Evolutionary conservation across 2,888 invertebrate species (phyloP).

Genomic region (Junonia oenone): DNA sequence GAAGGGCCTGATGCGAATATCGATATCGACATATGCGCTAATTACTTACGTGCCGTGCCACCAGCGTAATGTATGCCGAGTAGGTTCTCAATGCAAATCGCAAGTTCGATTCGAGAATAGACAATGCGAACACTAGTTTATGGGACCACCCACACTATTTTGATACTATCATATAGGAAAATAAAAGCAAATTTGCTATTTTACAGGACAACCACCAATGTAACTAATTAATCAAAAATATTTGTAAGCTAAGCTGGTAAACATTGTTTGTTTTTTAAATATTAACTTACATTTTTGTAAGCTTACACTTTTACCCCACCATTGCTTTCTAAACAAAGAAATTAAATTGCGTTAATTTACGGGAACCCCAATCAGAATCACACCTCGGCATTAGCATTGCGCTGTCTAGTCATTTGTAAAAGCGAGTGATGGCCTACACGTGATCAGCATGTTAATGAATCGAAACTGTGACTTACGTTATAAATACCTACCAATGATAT

Average conservation of each 20-base stretch:
- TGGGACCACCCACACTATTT: slow-evolving; percentile 71
- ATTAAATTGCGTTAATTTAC: slow-evolving; percentile 20
- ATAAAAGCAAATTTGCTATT: slow-evolving; percentile 20
- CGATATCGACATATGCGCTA: slow-evolving; percentile 66
- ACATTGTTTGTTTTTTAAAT: no score
- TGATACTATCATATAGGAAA: slow-evolving; percentile 37
- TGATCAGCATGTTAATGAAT: slow-evolving; percentile 48
- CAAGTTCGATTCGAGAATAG: slow-evolving; percentile 77
- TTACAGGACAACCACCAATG: not conserved
- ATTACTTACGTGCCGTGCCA: slow-evolving; percentile 63
- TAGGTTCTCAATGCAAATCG: slow-evolving; percentile 74
- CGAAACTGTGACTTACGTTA: slow-evolving; percentile 37
- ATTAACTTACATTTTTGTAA: not conserved
- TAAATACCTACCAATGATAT: slow-evolving; percentile 27
- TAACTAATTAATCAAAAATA: not conserved
- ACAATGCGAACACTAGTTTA: slow-evolving; percentile 70
- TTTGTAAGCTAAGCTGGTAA: not conserved
- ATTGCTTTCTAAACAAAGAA: not conserved
- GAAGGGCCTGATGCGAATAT: slow-evolving; percentile 61
- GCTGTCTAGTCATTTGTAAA: slow-evolving; percentile 43
- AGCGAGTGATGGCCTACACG: slow-evolving; percentile 43
- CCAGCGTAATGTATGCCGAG: slow-evolving; percentile 69
- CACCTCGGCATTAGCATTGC: slow-evolving; percentile 41
- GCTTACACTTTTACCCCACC: not conserved
- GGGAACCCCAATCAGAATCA: slow-evolving; percentile 35